Percentiles rank a stretch among this genome's conserved stretches.
phyloP scores from a whole-genome alignment of 1,140 invertebrate species.

The Eumaeus atala region DNA sequence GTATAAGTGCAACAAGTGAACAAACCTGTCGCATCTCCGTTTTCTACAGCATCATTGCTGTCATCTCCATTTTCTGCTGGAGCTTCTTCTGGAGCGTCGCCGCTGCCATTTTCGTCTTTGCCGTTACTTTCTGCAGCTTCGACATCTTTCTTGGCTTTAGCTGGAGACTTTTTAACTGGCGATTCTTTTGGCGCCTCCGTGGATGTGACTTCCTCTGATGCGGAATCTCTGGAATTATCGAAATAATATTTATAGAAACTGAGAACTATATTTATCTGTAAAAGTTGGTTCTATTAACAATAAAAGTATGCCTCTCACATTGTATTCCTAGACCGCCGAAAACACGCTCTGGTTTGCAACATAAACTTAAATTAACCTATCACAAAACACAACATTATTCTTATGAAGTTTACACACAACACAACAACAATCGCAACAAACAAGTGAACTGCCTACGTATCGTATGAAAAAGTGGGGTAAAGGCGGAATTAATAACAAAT shows the following conservation, averaged over 20 bases:
- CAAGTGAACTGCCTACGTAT: slow-evolving; percentile 28
- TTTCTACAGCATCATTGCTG: slow-evolving; percentile 77
- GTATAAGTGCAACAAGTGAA: too few relatives aligned
- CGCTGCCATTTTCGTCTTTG: slow-evolving; percentile 74
- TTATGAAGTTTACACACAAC: too few relatives aligned
- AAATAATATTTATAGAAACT: neutral
- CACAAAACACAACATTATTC: too few relatives aligned
- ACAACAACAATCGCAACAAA: neutral
- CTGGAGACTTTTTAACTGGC: slow-evolving; percentile 67
- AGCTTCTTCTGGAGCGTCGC: slow-evolving; percentile 49
- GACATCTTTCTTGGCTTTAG: slow-evolving; percentile 60
- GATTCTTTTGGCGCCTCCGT: slow-evolving; percentile 59
- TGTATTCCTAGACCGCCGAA: too few relatives aligned
- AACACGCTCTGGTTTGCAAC: too few relatives aligned
- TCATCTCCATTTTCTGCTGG: slow-evolving; percentile 74
- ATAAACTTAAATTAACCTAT: too few relatives aligned
- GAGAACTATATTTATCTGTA: neutral
- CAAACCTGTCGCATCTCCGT: slow-evolving; percentile 76
- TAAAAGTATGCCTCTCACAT: too few relatives aligned
- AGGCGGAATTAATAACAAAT: slow-evolving; percentile 60
- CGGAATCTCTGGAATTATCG: slow-evolving; percentile 47
- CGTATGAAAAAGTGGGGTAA: slow-evolving; percentile 49
- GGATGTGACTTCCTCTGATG: slow-evolving; percentile 59
- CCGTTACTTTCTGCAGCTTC: slow-evolving; percentile 74
- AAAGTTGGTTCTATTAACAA: neutral